Base-by-base conservation (phyloP, 2,888 invertebrate genomes). In the Sphinx pinastri region DNA sequence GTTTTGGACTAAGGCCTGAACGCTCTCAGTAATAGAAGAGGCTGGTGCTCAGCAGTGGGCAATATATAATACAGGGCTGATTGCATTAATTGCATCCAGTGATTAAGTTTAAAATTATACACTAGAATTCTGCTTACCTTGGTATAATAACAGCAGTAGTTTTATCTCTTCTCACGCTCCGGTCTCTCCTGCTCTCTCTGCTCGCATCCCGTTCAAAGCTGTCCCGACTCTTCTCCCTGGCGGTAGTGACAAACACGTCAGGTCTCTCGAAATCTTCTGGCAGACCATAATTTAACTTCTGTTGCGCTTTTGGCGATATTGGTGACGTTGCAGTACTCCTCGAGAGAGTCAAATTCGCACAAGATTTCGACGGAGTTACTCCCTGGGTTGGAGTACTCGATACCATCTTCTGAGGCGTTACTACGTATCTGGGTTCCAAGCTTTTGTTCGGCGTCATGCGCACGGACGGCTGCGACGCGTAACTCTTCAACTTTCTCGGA, bases 401-500 rank as follows among this genome's bases (percentile, higher is more conserved):
- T 0, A 87, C 71, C n/a, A 93, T 79, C 68, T 86, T 88, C 71
- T 83, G 84, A 6, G 91, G 90, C 0, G 90, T 88, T 0, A 77
- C 80, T 0, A 79, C 73, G 63, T 86, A 84, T 52, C 84, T 78
- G 19, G 88, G 86, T 47, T 81, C 86, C 57, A 54, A 73, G 68
- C 72, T 81, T 80, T 91, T 94, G 72, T 87, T 90, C 0, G 91
- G 91, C 0, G 90, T 90, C 47, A 92, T 88, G 12, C 90, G 86
- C 0, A 95, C 91, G 7, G 94, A 95, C 0, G 95, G 94, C 63
- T 95, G 95, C 67, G 94, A 94, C 0, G 90, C 91, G 54, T 92
- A 93, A 68, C 94, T 86, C 79, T 94, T 88, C 74, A 95, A 70
- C 79, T 96, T 97, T 38, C 96, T 93, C 0, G 97, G 97, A 0